phyloP scores from a whole-genome alignment of 2,797 vertebrate genomes.

The Chaetodon trifasciatus region DNA sequence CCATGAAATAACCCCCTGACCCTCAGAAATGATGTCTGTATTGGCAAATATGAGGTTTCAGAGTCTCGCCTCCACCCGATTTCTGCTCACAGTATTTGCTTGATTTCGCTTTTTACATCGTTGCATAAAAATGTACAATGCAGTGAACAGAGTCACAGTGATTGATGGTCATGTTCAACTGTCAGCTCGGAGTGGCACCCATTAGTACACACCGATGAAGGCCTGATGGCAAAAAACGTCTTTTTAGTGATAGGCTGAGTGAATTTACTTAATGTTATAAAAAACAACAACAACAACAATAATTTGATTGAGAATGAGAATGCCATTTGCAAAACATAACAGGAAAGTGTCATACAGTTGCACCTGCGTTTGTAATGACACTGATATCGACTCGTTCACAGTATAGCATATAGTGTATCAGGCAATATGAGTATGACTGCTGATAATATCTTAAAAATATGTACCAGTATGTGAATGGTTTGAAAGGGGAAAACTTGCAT shows the following conservation, averaged over 20 bases:
- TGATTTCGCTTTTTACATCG: neutral
- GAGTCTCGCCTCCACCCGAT: neutral
- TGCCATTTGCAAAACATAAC: neutral
- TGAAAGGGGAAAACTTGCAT: neutral
- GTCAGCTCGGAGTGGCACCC: too few species aligned
- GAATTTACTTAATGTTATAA: too few species aligned
- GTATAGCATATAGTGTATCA: neutral
- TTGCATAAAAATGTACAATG: too few species aligned
- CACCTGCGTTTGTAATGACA: neutral
- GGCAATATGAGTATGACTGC: neutral
- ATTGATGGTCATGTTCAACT: too few species aligned
- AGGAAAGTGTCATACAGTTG: neutral
- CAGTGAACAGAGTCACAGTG: too few species aligned
- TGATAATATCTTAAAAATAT: neutral
- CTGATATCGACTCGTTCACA: neutral
- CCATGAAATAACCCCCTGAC: neutral
- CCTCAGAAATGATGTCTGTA: neutral
- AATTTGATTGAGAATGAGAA: too few species aligned
- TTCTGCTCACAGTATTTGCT: neutral
- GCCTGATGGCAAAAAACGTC: too few species aligned
- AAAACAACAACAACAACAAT: too few species aligned
- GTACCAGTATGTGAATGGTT: neutral
- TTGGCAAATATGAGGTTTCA: neutral
- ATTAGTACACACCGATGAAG: too few species aligned
- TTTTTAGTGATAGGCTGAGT: too few species aligned